Percentiles rank a stretch among this genome's conserved stretches.
phyloP scores from a whole-genome alignment of 2,797 vertebrate genomes.

The Microchirus variegatus region DNA sequence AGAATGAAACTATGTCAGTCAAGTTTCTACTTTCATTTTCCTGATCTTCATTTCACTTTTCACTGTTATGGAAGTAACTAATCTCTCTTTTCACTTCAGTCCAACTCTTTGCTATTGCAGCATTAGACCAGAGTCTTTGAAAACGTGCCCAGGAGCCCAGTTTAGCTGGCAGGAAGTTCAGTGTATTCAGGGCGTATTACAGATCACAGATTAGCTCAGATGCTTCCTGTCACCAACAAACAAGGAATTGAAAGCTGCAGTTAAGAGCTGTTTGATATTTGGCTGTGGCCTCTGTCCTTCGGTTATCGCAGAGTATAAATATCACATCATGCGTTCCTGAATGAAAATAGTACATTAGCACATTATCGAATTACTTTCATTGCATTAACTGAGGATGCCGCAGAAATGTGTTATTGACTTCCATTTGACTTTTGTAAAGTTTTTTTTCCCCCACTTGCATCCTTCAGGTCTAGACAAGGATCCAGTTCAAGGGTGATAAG shows the following conservation, averaged over 20 bases:
- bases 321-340: background rate
- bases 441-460: no score
- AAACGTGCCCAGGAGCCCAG: background rate
- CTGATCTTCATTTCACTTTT: no score
- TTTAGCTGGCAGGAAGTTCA: conserved; percentile 27
- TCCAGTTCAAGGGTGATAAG: background rate
- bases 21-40: no score
- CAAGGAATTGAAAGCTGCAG: conserved; percentile 32
- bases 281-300: background rate
- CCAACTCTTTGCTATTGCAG: background rate
- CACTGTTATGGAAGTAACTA: background rate
- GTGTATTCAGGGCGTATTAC: background rate
- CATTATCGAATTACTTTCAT: background rate
- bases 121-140: conserved; percentile 1
- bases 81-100: background rate
- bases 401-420: background rate
- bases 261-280: background rate
- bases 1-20: no score
- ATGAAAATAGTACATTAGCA: background rate
- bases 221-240: conserved; percentile 29
- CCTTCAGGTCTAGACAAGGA: background rate
- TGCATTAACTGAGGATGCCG: background rate
- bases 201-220: conserved; percentile 23
- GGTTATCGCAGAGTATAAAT: background rate
- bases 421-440: background rate